Base-by-base conservation (phyloP, 37 sponge, comb jelly and placozoan genomes). In the Oscarella lobularis region DNA sequence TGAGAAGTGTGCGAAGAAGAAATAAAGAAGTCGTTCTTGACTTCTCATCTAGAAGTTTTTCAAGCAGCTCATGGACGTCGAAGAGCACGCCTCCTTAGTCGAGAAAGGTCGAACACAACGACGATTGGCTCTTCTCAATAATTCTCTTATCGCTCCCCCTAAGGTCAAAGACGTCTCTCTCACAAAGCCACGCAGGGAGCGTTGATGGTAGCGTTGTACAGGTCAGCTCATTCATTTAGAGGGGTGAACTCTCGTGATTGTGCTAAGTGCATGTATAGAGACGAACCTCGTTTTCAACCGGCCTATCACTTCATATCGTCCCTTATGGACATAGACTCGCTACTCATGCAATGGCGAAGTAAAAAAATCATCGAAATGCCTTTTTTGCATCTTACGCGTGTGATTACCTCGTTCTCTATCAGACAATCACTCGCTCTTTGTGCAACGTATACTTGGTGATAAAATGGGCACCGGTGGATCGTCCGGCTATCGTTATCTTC, bases 381-480 rank as follows among this genome's bases (percentile, higher is more conserved):
- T n/a, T n/a, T n/a, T n/a, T n/a, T n/a, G n/a, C n/a, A n/a, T n/a
- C n/a, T n/a, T n/a, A n/a, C 27, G 27, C 27, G 27, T 27, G 27
- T 27, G 27, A 27, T 54, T 54, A 27, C 27, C 27, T 54, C 27
- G 27, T 54, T 54, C 27, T 27, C 29, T 14, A 14, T 14, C 78
- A 83, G 83, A 85, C 54, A 70, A 66, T 14, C 86, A 85, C 55
- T 67, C 75, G 29, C 74, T 31, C 31, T 72, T 85, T 79, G 86
- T 82, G 3, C 86, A 85, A 38, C 37, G 86, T 33, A 77, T 83
- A 68, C 76, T 85, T 60, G 86, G 86, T 0, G 77, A 31, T 32
- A 41, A 66, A 2, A 73, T 82, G n/a, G 86, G 86, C 0, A 85
- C 86, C 27, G 86, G 86, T 33, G 82, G 82, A 0, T 85, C 86